Base-by-base conservation (phyloP, 2,888 invertebrate genomes). In the Maniola hyperantus region DNA sequence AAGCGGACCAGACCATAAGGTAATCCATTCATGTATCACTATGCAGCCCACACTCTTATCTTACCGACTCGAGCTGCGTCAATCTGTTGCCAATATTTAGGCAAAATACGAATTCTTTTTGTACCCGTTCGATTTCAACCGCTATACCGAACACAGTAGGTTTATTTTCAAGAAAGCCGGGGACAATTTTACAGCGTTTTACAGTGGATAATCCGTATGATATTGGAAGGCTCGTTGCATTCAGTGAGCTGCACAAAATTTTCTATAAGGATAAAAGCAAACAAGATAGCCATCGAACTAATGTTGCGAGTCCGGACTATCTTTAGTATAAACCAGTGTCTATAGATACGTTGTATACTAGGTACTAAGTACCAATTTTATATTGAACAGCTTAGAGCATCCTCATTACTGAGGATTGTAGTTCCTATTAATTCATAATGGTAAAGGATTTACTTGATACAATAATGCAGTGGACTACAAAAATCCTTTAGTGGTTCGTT, bases 251-350 rank as follows among this genome's bases (percentile, higher is more conserved):
- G 89, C 89, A 90, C 90, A 82, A 90, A 91, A 90, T 91, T 91
- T 91, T 91, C 89, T 91, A 91, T 91, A 91, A 91, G 90, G 88
- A 91, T 91, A 91, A 91, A 90, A 90, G 91, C 90, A 90, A 91
- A 91, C 91, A 91, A 88, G 92, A 90, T 91, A 87, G 84, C 87
- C 86, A 88, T 90, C 87, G 85, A 78, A 84, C 82, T 87, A 83
- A 85, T 88, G 87, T 87, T 85, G 81, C 81, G 77, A 82, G 73
- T 81, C 77, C 72, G 72, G 73, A 71, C 71, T 68, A 71, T 72
- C 74, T 73, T 77, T 74, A 75, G 74, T 71, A 73, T 62, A 59
- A n/a, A 4, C 18, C 69, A 72, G 75, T 71, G 51, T 18, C 36
- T 8, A 13, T 44, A 44, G 5, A 2, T 26, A 26, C 2, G 10